These are phyloP conservation scores for Fragariocoptes setiger DNA, from an alignment of 1,140 invertebrate genomes.

Conservation along the genomic window DNA sequence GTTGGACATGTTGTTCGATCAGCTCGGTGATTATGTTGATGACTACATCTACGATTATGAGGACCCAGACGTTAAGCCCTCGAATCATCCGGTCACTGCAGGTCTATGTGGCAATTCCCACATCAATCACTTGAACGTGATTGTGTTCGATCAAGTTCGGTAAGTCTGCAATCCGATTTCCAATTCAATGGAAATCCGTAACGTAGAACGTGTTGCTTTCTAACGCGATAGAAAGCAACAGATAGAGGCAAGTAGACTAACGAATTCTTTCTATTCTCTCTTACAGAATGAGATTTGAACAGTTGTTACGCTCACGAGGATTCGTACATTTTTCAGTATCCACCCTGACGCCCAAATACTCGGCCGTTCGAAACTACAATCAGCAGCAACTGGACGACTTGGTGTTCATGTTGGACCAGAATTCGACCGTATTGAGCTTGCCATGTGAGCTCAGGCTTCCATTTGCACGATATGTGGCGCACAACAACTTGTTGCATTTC, in stretches of 20 bases:
- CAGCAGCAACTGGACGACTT: slow-evolving; percentile 4
- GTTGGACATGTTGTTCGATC: slow-evolving; percentile 23
- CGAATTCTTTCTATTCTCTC: too few species aligned
- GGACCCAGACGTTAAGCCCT: slow-evolving; percentile 17
- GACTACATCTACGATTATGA: slow-evolving; percentile 42
- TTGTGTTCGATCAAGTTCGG: slow-evolving; percentile 10
- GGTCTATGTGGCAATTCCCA: slow-evolving; percentile 10
- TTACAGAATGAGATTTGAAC: slow-evolving; percentile 21
- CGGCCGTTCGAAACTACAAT: slow-evolving; percentile 11
- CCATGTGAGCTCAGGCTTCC: slow-evolving; percentile 31
- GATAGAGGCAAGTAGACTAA: too few species aligned
- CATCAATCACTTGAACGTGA: slow-evolving; percentile 5
- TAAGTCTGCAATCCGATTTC: too few species aligned
- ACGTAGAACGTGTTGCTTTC: too few species aligned
- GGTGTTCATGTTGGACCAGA: slow-evolving; percentile 39
- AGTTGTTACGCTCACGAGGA: slow-evolving; percentile 24
- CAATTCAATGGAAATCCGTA: too few species aligned
- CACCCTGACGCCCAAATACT: slow-evolving; percentile 11
- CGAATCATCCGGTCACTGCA: slow-evolving; percentile 9
- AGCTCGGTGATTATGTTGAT: slow-evolving; percentile 26
- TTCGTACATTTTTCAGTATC: slow-evolving; percentile 9
- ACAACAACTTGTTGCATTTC: slow-evolving; percentile 38
- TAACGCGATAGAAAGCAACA: too few species aligned
- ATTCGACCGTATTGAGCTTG: slow-evolving; percentile 39
- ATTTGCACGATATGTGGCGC: slow-evolving; percentile 48